Evolutionary conservation across 2,113 vertebrate genomes (phyloP).

Genomic region (Eonycteris spelaea): DNA sequence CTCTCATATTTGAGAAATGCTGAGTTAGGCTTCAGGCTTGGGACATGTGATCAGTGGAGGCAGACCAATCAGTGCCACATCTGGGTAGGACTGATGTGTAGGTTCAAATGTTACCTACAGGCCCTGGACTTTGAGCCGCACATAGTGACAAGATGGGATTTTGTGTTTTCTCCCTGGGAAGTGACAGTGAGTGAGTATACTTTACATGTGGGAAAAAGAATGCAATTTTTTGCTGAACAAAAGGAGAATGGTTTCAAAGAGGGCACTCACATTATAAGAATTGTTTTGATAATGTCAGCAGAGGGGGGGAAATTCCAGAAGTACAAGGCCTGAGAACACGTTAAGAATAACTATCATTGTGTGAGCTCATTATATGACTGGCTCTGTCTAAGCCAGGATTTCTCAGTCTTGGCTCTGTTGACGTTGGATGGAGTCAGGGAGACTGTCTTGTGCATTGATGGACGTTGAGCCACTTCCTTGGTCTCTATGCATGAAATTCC

Average conservation of each 20-base stretch:
- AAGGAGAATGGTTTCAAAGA: background rate
- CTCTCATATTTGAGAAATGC: background rate
- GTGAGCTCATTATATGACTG: background rate
- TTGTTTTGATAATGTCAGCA: background rate
- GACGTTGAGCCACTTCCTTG: background rate
- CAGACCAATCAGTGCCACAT: background rate
- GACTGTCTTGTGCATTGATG: background rate
- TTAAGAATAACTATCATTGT: background rate
- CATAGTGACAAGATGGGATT: background rate
- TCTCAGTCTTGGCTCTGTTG: background rate
- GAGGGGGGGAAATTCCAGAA: background rate
- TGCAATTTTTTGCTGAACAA: background rate
- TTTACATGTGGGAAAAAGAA: background rate
- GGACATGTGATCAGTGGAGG: background rate
- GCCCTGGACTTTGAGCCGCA: background rate
- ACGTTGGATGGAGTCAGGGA: background rate
- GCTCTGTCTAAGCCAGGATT: background rate
- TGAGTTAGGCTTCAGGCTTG: background rate
- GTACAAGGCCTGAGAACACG: background rate
- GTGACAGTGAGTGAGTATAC: background rate
- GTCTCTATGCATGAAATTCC: background rate
- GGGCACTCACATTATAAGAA: background rate
- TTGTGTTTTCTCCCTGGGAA: background rate
- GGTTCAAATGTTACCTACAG: no score
- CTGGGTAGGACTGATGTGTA: background rate